Evolutionary conservation across 2,888 invertebrate species (phyloP).

Genomic region (Nomada fabriciana): DNA sequence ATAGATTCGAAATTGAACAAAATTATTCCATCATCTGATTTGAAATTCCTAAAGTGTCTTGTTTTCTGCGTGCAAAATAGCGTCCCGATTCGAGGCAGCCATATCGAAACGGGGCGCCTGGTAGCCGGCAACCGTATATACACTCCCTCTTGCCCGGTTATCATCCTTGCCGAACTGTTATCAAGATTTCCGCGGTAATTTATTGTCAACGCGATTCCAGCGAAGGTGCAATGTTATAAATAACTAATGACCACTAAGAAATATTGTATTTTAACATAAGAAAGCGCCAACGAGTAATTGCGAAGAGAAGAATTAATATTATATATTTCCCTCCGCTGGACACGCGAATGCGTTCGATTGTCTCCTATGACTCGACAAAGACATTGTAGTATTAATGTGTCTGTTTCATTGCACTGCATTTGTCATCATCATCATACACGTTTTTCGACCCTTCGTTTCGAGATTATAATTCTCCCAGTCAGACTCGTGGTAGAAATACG

Average conservation of each 20-base stretch:
- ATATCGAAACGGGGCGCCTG: constrained; percentile 71
- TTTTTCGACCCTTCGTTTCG: constrained; percentile 43
- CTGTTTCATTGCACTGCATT: constrained; percentile 28
- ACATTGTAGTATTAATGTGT: constrained; percentile 27
- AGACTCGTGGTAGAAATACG: neutral
- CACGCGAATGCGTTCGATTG: constrained; percentile 7
- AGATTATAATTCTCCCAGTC: neutral
- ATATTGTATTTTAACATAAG: constrained; percentile 8
- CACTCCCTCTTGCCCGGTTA: constrained; percentile 32
- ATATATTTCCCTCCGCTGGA: constrained; percentile 25
- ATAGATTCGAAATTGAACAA: neutral
- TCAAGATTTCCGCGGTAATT: constrained; percentile 30
- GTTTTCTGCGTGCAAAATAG: constrained; percentile 23
- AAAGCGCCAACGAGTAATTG: neutral
- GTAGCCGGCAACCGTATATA: neutral
- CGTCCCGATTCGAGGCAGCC: constrained; percentile 76
- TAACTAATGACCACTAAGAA: neutral
- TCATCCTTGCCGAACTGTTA: constrained; percentile 18
- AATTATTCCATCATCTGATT: neutral
- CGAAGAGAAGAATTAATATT: neutral
- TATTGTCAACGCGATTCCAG: constrained; percentile 24
- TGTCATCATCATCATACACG: constrained; percentile 19
- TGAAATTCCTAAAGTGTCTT: neutral
- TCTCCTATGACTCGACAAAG: constrained; percentile 24
- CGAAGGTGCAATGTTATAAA: constrained; percentile 1